Conservation (phyloP, 2,113 vertebrate genomes). For the Euleptes europaea region DNA sequence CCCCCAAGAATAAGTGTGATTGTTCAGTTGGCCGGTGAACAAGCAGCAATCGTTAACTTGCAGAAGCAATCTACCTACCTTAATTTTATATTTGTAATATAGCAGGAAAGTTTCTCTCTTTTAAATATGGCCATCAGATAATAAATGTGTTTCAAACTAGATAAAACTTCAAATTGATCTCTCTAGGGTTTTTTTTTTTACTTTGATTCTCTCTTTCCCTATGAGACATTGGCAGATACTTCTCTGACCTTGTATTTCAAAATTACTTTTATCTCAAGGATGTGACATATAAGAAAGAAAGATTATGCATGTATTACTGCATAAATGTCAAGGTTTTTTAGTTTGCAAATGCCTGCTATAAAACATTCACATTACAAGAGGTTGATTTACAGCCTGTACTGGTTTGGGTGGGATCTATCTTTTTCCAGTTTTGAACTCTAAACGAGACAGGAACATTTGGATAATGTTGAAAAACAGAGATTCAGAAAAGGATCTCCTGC, state of each 20-base stretch:
- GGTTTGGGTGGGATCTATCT: slow-evolving; percentile 48
- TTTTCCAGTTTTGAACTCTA: slow-evolving; percentile 47
- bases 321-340: slow-evolving; percentile 70
- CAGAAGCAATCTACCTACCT: slow-evolving; percentile 35
- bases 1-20: slow-evolving; percentile 51
- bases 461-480: slow-evolving; percentile 11
- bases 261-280: slow-evolving; percentile 66
- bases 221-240: slow-evolving; percentile 53
- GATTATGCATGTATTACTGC: slow-evolving; percentile 67
- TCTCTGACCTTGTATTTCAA: slow-evolving; percentile 69
- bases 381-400: slow-evolving; percentile 58
- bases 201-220: slow-evolving; percentile 10
- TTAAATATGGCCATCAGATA: slow-evolving; percentile 34
- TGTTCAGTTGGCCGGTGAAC: slow-evolving; percentile 49
- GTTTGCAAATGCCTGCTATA: slow-evolving; percentile 65
- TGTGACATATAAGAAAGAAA: slow-evolving; percentile 53
- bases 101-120: slow-evolving; percentile 12
- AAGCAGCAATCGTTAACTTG: slow-evolving; percentile 55
- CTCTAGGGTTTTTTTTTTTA: slow-evolving; percentile 16
- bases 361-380: slow-evolving; percentile 61
- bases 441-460: slow-evolving; percentile 46
- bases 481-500: slow-evolving; percentile 5
- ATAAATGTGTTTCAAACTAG: slow-evolving; percentile 36
- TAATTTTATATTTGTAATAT: slow-evolving; percentile 49
- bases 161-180: slow-evolving; percentile 49